These are phyloP conservation scores for Lysiphlebus fabarum DNA, from an alignment of 1,140 invertebrate species.

Conservation along the genomic window DNA sequence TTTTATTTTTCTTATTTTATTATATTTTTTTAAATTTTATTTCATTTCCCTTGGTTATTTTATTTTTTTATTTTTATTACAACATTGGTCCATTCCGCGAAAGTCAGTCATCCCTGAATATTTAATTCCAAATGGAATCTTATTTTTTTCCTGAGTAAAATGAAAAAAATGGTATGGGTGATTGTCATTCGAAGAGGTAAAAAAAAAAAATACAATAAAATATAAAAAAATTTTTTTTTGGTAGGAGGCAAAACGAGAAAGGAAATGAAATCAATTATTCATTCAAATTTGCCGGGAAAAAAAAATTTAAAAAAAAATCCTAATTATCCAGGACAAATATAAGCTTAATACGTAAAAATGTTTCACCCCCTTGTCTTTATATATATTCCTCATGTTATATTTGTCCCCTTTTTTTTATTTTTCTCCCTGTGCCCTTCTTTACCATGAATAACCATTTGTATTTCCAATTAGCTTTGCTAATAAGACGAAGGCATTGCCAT, in stretches of 20 bases:
- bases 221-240: slow-evolving; percentile 5
- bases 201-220: slow-evolving; percentile 9
- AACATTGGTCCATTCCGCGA: not conserved
- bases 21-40: not conserved
- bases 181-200: slow-evolving; percentile 43
- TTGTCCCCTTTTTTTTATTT: slow-evolving; percentile 12
- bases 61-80: not conserved
- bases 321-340: slow-evolving; percentile 57
- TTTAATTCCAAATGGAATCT: slow-evolving; percentile 40
- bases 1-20: not conserved
- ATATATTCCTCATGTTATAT: slow-evolving; percentile 8
- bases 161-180: slow-evolving; percentile 18
- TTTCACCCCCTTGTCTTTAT: not conserved
- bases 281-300: slow-evolving; percentile 53
- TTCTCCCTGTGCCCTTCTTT: slow-evolving; percentile 32
- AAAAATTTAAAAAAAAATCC: slow-evolving; percentile 55
- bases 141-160: slow-evolving; percentile 33
- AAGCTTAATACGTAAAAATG: slow-evolving; percentile 52
- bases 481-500: slow-evolving; percentile 53
- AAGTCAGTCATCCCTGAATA: slow-evolving; percentile 36
- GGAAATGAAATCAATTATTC: slow-evolving; percentile 55
- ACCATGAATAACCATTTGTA: slow-evolving; percentile 57
- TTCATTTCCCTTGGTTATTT: not conserved
- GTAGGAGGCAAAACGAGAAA: slow-evolving; percentile 16
- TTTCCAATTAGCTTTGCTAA: slow-evolving; percentile 58